A percentile compares a stretch with the other conserved stretches of the same genome.
phyloP scores from a whole-genome alignment of 2,797 vertebrate species.

The Protosalanx chinensis region DNA sequence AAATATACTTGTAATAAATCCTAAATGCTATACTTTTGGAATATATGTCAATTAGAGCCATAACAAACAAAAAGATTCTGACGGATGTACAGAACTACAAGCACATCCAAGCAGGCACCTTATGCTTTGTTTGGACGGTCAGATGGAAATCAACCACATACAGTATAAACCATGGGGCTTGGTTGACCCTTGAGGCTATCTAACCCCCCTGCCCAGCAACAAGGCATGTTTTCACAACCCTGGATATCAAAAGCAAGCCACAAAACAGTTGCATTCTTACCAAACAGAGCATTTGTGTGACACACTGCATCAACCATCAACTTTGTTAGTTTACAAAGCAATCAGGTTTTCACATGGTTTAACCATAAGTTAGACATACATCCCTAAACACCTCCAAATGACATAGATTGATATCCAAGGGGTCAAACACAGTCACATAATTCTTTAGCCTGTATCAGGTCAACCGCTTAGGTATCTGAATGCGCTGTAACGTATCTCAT shows the following conservation, averaged over 20 bases:
- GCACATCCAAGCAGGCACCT: no score
- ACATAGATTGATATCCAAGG: neutral
- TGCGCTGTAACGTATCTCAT: neutral
- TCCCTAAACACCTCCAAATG: neutral
- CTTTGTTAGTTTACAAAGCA: neutral
- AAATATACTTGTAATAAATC: no score
- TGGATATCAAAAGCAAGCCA: neutral
- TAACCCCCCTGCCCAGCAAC: neutral
- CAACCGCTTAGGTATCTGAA: neutral
- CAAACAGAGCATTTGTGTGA: neutral
- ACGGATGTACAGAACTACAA: no score
- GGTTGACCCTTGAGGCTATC: neutral
- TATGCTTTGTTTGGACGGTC: neutral
- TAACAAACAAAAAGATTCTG: no score
- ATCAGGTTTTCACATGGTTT: no score
- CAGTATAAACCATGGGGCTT: neutral
- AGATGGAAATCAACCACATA: neutral
- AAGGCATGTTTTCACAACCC: neutral
- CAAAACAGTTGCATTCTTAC: neutral
- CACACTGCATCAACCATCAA: neutral
- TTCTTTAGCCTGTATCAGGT: neutral
- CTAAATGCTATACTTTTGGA: no score
- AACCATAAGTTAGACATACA: neutral
- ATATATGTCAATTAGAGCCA: no score
- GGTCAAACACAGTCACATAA: neutral